A percentile compares a stretch with the other conserved stretches of the same genome.
Evolutionary conservation across 64 coral and sea anemone species (phyloP).

Genomic region (Platygyra sinensis): DNA sequence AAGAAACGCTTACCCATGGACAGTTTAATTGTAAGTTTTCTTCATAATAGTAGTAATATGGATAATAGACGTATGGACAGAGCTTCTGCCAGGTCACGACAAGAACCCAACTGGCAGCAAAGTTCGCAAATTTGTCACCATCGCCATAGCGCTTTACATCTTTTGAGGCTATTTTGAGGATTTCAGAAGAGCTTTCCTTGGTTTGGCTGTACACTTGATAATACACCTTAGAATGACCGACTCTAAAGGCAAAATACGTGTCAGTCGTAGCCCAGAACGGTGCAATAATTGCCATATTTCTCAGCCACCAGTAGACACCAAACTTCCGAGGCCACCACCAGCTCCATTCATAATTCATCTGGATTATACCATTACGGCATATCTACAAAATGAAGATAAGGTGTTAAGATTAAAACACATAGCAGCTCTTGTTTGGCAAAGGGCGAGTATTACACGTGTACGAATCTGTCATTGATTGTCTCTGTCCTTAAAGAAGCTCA

Average conservation of each 20-base stretch:
- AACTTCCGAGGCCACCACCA: conserved; percentile 22
- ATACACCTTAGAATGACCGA: conserved; percentile 18
- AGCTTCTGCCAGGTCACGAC: conserved; percentile 43
- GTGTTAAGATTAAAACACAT: too few species aligned
- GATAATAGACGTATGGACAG: background rate
- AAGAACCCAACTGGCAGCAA: background rate
- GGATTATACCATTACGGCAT: conserved; percentile 41
- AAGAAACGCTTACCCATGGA: background rate
- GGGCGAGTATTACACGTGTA: too few species aligned
- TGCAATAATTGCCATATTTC: background rate
- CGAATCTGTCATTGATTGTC: too few species aligned
- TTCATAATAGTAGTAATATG: background rate
- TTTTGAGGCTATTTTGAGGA: conserved; percentile 5
- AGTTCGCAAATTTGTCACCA: background rate
- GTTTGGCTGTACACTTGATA: conserved; percentile 20
- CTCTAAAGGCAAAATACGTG: background rate
- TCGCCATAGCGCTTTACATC: background rate
- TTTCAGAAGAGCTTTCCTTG: background rate
- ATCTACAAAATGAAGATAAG: background rate
- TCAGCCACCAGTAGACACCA: conserved; percentile 12
- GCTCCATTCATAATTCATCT: background rate
- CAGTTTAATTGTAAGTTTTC: background rate
- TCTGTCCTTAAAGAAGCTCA: too few species aligned
- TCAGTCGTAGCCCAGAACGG: conserved; percentile 30
- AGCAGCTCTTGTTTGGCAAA: too few species aligned